Conservation (phyloP, 2,888 invertebrate species). For the Strigamia maritima region DNA sequence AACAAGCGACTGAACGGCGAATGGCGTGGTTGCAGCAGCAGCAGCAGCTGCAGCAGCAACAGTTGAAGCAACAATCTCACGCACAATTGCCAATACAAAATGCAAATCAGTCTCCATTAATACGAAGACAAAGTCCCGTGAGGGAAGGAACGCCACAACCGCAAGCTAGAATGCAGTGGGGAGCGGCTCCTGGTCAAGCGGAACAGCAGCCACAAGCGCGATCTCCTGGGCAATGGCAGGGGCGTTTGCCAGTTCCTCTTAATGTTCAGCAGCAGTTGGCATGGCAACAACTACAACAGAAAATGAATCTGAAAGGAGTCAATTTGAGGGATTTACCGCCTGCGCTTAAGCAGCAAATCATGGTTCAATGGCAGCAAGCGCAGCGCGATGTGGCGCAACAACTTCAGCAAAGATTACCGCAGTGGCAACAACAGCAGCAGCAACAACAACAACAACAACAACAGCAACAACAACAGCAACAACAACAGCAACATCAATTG, state of each 20-base stretch:
- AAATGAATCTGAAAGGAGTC: not conserved
- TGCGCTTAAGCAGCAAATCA: constrained; percentile 8
- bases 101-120: constrained; percentile 18
- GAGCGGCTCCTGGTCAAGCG: not conserved
- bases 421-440: constrained; percentile 61
- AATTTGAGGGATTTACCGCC: constrained; percentile 27
- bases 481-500: constrained; percentile 37
- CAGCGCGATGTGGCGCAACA: constrained; percentile 58
- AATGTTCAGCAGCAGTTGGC: constrained; percentile 18
- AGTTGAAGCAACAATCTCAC: constrained; percentile 43
- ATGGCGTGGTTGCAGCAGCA: constrained; percentile 63
- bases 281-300: constrained; percentile 38
- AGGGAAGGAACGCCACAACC: constrained; percentile 25
- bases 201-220: constrained; percentile 22
- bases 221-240: constrained; percentile 26
- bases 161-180: constrained; percentile 26
- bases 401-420: constrained; percentile 68
- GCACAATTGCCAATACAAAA: constrained; percentile 37
- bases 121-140: constrained; percentile 35
- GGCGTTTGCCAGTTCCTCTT: not conserved
- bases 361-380: not conserved
- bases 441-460: constrained; percentile 47
- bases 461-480: constrained; percentile 37
- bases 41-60: constrained; percentile 63
- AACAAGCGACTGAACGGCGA: constrained; percentile 60